Conservation (phyloP, 2,113 vertebrate species). For the Hymenochirus boettgeri region DNA sequence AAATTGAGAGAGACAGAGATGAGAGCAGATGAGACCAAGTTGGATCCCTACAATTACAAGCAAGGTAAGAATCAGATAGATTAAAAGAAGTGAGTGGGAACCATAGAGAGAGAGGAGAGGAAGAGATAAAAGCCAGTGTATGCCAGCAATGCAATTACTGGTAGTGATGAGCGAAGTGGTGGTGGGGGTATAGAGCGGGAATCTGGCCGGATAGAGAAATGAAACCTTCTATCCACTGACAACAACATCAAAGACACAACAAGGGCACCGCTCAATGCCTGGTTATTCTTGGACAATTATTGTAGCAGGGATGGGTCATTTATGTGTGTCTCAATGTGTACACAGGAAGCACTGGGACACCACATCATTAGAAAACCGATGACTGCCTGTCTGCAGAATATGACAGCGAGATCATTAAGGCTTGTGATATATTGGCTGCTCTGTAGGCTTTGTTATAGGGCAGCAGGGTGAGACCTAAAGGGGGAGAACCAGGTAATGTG, state of each 20-base stretch:
- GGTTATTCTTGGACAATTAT: constrained; percentile 29
- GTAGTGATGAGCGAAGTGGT: constrained; percentile 26
- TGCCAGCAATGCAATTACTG: constrained; percentile 40
- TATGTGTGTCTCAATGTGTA: background rate
- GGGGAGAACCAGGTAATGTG: no score
- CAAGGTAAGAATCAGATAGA: constrained; percentile 7
- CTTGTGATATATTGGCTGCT: no score
- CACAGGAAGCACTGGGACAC: background rate
- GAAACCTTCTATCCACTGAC: background rate
- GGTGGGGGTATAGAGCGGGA: constrained; percentile 9
- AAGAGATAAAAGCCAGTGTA: constrained; percentile 16
- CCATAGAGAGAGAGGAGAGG: constrained; percentile 4
- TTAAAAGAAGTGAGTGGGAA: constrained; percentile 3
- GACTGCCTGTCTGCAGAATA: no score
- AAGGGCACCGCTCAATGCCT: constrained; percentile 29
- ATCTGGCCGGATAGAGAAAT: constrained; percentile 29
- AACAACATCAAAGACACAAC: constrained; percentile 36
- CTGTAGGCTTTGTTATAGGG: no score
- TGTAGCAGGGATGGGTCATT: constrained; percentile 10
- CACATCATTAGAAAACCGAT: no score
- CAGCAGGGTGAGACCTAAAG: no score
- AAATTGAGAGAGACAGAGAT: background rate
- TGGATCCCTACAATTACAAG: background rate
- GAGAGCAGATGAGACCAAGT: constrained; percentile 3
- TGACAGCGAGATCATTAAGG: no score